Base-by-base conservation (phyloP, 2,797 vertebrate species). In the Ctenochaetus hawaiiensis region DNA sequence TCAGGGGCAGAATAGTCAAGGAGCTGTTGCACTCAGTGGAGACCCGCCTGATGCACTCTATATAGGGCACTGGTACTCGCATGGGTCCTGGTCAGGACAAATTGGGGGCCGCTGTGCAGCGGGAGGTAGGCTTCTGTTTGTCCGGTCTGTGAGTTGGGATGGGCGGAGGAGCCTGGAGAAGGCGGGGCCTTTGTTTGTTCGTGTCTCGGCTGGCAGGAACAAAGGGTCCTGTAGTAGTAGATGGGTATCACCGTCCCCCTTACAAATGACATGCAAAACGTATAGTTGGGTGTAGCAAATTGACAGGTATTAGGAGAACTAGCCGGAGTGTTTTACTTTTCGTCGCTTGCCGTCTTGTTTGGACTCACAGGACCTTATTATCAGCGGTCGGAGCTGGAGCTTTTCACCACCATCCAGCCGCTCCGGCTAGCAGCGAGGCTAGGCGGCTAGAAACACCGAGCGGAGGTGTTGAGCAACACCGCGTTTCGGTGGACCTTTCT, bases 191-290 rank as follows among this genome's bases (percentile, higher is more conserved):
- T 84, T 90, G 86, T 92, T 89, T 91, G 87, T 90, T 90, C 90
- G 74, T 54, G 88, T 90, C 89, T 92, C 84, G 90, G 82, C 87
- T 92, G 91, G 85, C 89, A 91, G 89, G 93, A 94, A 94, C 93
- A 94, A 94, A 94, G 93, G 91, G 88, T 91, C 86, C 83, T 73
- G 83, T 88, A 87, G 89, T 92, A 83, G 73, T 83, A 64, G 64
- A 60, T 49, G 69, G 74, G 72, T 62, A 83, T n/a, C 72, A 52
- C 23, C 18, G 67, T 74, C 63, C 76, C 68, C 65, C 60, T 51
- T 45, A 51, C 77, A 72, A 79, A 86, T 87, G 78, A 60, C 62
- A 66, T 67, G 64, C 65, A 68, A 84, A 85, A 64, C 60, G n/a
- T 3, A 12, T n/a, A 18, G 7, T 11, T 3, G 16, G 30, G 47